Evolutionary conservation across 2,888 invertebrate species (phyloP).

Genomic region (Flexamia atlantica): DNA sequence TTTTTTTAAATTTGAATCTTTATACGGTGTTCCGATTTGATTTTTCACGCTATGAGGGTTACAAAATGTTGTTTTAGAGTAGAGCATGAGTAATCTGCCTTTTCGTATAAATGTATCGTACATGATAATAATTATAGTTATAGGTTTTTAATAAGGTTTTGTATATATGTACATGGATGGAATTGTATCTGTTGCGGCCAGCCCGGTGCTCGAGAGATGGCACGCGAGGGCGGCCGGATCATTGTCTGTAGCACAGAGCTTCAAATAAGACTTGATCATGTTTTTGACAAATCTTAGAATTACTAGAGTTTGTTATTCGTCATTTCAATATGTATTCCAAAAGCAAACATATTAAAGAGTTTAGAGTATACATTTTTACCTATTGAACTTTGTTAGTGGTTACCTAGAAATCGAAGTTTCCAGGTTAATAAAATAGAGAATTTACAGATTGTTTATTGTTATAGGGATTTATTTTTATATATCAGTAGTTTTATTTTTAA

Average conservation of each 20-base stretch:
- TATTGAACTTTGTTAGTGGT: not conserved
- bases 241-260: constrained; percentile 52
- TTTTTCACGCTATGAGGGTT: constrained; percentile 54
- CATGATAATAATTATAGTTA: constrained; percentile 61
- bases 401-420: constrained; percentile 1
- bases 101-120: constrained; percentile 60
- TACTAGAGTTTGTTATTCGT: constrained; percentile 42
- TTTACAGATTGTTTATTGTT: constrained; percentile 9
- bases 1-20: constrained; percentile 59
- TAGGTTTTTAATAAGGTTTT: constrained; percentile 60
- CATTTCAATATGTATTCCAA: constrained; percentile 45
- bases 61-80: constrained; percentile 41
- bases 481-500: not conserved
- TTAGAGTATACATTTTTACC: constrained; percentile 42
- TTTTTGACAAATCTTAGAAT: constrained; percentile 55
- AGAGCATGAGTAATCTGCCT: constrained; percentile 62
- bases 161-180: constrained; percentile 61
- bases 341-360: constrained; percentile 36
- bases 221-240: constrained; percentile 23
- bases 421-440: not conserved
- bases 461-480: not conserved
- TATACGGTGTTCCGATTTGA: constrained; percentile 53
- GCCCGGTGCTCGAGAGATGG: constrained; percentile 48
- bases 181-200: constrained; percentile 40
- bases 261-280: constrained; percentile 54